phyloP scores from a whole-genome alignment of 2,888 invertebrate species.

The Dioctria rufipes region DNA sequence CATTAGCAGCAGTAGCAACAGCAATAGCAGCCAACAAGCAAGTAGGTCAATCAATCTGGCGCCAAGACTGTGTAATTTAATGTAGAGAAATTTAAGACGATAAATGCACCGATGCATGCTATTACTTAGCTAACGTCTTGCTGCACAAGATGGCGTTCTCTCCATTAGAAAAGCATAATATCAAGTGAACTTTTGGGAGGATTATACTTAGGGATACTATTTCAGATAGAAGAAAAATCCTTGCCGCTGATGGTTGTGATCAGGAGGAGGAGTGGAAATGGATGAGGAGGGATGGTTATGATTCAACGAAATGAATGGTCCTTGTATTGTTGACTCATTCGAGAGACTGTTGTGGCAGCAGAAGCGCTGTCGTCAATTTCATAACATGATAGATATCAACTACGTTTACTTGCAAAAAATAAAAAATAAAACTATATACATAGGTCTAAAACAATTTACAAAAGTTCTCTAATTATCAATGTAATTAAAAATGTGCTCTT shows the following conservation, averaged over 20 bases:
- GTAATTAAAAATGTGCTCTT: conserved; percentile 6
- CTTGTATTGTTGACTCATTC: conserved; percentile 13
- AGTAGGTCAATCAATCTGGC: conserved; percentile 45
- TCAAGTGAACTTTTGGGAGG: conserved; percentile 1
- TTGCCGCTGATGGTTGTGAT: too few species aligned
- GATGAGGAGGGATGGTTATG: not conserved
- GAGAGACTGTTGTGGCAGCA: not conserved
- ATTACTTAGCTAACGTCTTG: conserved; percentile 19
- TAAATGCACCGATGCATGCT: conserved; percentile 44
- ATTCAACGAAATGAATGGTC: not conserved
- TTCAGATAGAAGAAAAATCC: not conserved
- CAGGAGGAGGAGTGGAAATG: not conserved
- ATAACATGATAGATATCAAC: too few species aligned
- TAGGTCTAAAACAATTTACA: too few species aligned
- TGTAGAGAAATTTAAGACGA: conserved; percentile 28
- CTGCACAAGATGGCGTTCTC: conserved; percentile 38
- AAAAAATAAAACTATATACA: too few species aligned
- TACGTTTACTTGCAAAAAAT: too few species aligned
- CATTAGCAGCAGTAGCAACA: not conserved
- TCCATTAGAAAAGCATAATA: conserved; percentile 11
- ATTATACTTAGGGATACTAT: not conserved
- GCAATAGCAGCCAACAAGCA: not conserved
- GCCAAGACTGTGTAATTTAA: conserved; percentile 16
- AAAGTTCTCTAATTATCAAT: too few species aligned
- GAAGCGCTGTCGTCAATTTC: not conserved